Base-by-base conservation (phyloP, 2,888 invertebrate species). In the Agrenia bidenticulata region DNA sequence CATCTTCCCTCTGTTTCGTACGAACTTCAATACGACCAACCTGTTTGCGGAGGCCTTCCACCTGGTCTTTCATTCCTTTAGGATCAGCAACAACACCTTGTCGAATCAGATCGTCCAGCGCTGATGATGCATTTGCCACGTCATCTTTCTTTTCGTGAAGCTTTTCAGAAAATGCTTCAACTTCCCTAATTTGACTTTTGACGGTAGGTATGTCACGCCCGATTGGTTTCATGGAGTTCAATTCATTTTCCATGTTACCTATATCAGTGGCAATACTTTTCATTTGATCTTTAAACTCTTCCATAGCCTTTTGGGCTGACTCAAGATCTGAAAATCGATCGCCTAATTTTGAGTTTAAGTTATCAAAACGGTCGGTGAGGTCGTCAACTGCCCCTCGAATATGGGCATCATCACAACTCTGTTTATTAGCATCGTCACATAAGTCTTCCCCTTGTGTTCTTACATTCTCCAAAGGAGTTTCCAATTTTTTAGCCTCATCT, bases 151-250 rank as follows among this genome's bases (percentile, higher is more conserved):
- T 79, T 2, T 77, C 76, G 62, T 80, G 79, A 2, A 83, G 71
- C 61, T 80, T 80, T 27, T 77, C 76, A 57, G 80, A 63, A 67
- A 79, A 80, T 23, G 78, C 78, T 71, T 79, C 77, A 57, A 92
- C 84, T 77, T 95, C 92, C 63, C 93, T 89, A 50, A 93, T 84
- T 81, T 97, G 97, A 5, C 82, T 84, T 26, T 88, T 85, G 0
- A 97, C 89, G 0, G 88, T 87, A 79, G 92, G 90, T 51, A 94
- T 85, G 79, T 96, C 96, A 19, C 96, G 85, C 0, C 88, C 94
- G 0, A 94, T 88, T 0, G 95, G 89, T 77, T 89, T 88, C 86
- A 95, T 89, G 39, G 84, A 82, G 77, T 93, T 92, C 41, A 96
- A 81, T 73, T 94, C 91, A 62, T 87, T 86, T 78, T 96, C 95